Evolutionary conservation across 2,113 vertebrate genomes (phyloP).

Genomic region (Todiramphus chloris): DNA sequence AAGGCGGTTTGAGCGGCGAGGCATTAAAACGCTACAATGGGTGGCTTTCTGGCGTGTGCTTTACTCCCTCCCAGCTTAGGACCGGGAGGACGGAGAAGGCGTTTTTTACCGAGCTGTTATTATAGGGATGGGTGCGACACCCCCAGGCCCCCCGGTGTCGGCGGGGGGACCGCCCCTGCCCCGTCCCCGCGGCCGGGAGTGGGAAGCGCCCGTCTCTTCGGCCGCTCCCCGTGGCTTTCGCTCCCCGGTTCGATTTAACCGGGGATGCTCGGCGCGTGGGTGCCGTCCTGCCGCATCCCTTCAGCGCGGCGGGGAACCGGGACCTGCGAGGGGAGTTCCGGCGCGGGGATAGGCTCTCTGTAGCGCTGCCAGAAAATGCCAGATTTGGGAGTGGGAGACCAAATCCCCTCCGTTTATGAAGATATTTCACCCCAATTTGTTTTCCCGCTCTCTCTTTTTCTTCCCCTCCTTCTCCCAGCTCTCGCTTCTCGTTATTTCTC

Average conservation of each 20-base stretch:
- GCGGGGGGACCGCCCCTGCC: background rate
- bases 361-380: background rate
- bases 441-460: accelerated
- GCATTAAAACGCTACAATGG: constrained; percentile 15
- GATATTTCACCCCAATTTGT: background rate
- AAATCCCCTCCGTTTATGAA: background rate
- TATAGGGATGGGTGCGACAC: background rate
- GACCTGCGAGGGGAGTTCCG: background rate
- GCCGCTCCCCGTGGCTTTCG: background rate
- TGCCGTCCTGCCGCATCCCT: background rate
- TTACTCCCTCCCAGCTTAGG: background rate
- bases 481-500: background rate
- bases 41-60: constrained; percentile 10
- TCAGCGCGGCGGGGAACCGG: background rate
- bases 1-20: constrained; percentile 24
- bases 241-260: background rate
- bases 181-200: background rate
- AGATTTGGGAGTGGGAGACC: background rate
- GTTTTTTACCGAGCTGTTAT: background rate
- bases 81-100: background rate
- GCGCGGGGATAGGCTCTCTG: background rate
- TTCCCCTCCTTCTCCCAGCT: accelerated
- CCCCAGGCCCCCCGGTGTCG: too few relatives aligned
- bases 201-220: background rate
- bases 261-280: background rate